Base-by-base conservation (phyloP, 2,888 invertebrate species). In the Periphyllus acericola region DNA sequence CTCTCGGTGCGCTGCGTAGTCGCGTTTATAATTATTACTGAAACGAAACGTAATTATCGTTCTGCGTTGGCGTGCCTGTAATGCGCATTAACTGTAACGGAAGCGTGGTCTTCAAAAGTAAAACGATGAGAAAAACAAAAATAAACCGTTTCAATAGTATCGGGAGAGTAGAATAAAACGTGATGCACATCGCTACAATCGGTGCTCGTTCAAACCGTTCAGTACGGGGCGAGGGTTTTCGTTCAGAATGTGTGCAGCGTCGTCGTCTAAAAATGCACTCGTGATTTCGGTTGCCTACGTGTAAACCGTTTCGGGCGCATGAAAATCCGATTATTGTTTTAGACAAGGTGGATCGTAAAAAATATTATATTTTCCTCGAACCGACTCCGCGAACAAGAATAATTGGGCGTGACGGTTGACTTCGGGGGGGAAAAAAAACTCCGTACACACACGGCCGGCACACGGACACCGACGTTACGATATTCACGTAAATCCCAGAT, bases 1-100 rank as follows among this genome's bases (percentile, higher is more conserved):
- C 46, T 25, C 34, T n/a, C 4, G 60, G 60, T 25, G 60, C 21
- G 2, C 6, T 60, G 21, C 4, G 46, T 60, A 60, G 55, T 74
- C 60, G 29, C 36, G 14, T n/a, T 83, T 32, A 76, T 84, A 83
- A 83, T 75, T 66, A 76, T 32, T 40, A 29, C 40, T 66, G 25
- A 75, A 75, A 84, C 40, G 66, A 32, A 84, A 75, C 46, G 25
- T 84, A 84, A 83, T 84, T 83, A 74, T 74, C 34, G 55, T 74
- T 72, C 72, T 19, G 14, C 34, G 25, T 25, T n/a, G 14, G 21
- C 52, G 32, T 11, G 25, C 74, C 0, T 25, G n/a, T n/a, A n/a
- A 11, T 71, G 32, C 32, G 71, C 52, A 29, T 52, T 74, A 74
- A 74, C 36, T 25, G 14, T 72, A 55, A 75, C 60, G 83, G 66